These are phyloP conservation scores for Ecdyonurus torrentis DNA, from an alignment of 2,888 invertebrate genomes.

Conservation along the genomic window DNA sequence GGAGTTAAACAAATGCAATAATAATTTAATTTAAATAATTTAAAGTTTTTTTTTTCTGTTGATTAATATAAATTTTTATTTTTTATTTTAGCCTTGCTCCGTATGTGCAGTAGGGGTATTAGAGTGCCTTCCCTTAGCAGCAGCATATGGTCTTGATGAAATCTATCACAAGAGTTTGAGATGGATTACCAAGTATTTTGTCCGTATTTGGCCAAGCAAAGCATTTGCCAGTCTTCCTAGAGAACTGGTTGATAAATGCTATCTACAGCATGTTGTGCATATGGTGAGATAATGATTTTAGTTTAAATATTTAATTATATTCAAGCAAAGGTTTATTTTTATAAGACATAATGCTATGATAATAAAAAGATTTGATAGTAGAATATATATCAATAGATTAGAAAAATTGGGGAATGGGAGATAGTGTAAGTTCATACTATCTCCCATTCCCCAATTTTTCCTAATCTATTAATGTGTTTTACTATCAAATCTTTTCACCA, in stretches of 20 bases:
- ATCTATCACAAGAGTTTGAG: slow-evolving; percentile 67
- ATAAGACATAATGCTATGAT: not conserved
- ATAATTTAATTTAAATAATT: not conserved
- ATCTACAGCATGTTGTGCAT: slow-evolving; percentile 63
- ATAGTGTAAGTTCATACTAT: no score
- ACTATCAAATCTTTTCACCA: no score
- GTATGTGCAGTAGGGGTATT: slow-evolving; percentile 74
- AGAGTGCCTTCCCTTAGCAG: slow-evolving; percentile 71
- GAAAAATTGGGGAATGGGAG: no score
- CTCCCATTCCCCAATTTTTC: no score
- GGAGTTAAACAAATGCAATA: not conserved
- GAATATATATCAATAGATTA: no score
- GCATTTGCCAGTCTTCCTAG: slow-evolving; percentile 72
- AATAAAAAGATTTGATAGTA: no score
- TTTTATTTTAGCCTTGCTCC: slow-evolving; percentile 72
- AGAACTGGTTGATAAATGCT: slow-evolving; percentile 68
- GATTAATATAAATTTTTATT: no score
- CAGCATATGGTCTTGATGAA: slow-evolving; percentile 75
- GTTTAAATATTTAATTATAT: not conserved
- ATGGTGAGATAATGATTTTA: slow-evolving; percentile 35
- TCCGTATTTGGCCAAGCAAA: slow-evolving; percentile 80
- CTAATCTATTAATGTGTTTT: no score
- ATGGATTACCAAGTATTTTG: slow-evolving; percentile 78
- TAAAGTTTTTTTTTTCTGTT: no score
- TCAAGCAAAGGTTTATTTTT: not conserved